A percentile compares a stretch with the other conserved stretches of the same genome.
Conservation (phyloP, 2,797 vertebrate species). For the Sebastes jordani region DNA sequence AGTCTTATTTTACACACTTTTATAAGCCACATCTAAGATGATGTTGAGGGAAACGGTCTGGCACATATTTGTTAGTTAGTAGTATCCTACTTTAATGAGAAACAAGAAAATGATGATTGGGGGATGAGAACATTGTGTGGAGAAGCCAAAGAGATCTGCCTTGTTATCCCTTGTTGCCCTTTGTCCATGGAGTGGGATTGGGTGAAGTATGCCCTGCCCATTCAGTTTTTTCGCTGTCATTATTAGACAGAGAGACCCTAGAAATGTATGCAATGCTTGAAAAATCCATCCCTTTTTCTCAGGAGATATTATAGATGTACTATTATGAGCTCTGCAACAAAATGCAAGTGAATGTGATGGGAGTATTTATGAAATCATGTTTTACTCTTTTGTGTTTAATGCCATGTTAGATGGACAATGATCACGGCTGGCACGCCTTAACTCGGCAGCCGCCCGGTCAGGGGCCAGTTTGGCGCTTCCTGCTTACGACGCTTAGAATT, state of each 20-base stretch:
- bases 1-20: conserved; percentile 52
- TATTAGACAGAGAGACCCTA: conserved; percentile 77
- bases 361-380: conserved; percentile 77
- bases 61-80: conserved; percentile 24
- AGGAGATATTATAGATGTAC: conserved; percentile 84
- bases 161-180: conserved; percentile 76
- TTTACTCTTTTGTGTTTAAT: conserved; percentile 71
- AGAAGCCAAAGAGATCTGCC: conserved; percentile 85
- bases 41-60: conserved; percentile 30
- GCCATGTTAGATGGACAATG: conserved; percentile 70
- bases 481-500: conserved; percentile 72
- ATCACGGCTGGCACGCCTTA: conserved; percentile 52
- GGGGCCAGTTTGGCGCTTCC: conserved; percentile 69
- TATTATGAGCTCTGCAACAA: conserved; percentile 83
- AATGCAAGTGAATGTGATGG: conserved; percentile 84
- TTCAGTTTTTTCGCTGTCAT: conserved; percentile 78
- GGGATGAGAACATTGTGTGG: conserved; percentile 70
- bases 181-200: conserved; percentile 66
- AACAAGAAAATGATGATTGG: conserved; percentile 57
- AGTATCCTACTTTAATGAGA: conserved; percentile 46
- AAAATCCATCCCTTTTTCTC: conserved; percentile 85
- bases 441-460: conserved; percentile 36
- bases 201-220: conserved; percentile 68
- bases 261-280: conserved; percentile 85
- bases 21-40: conserved; percentile 38